Base-by-base conservation (phyloP, 2,113 vertebrate genomes). In the Dipodomys spectabilis region DNA sequence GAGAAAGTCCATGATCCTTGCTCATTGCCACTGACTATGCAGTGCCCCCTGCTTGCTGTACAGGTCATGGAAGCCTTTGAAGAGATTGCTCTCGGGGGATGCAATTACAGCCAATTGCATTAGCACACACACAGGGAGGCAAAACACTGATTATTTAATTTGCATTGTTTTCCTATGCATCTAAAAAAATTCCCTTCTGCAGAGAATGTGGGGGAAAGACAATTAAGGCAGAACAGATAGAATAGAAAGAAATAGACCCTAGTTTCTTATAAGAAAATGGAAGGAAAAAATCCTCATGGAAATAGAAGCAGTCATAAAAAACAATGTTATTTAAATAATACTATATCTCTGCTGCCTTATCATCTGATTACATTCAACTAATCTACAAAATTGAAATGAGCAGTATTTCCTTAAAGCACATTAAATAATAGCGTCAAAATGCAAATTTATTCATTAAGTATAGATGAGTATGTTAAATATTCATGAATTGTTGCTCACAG, bases 381-480 rank as follows among this genome's bases (percentile, higher is more conserved):
- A 98, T 98, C 98, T 97, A 94, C 96, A 97, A 96, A 98, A 98
- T 97, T 98, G 98, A 98, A 98, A 98, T 98, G 97, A 98, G 97
- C 94, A 98, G 97, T 98, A 98, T 98, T 98, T 98, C 97, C 97
- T 98, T 98, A 98, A 98, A 98, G 96, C 96, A 96, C 97, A 98
- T 98, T 98, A 98, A 98, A 98, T 98, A 98, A 98, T 97, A 98
- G 97, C 98, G 98, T 98, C 98, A 98, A 98, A 98, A 98, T 98
- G 98, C 98, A 98, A 98, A 98, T 98, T 98, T 98, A 98, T 98
- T 98, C 97, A 98, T 98, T 98, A 98, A 98, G 97, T 98, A 98
- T 98, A 98, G 98, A 98, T 98, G 97, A 98, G 95, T 77, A 72
- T 97, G 97, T 98, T 98, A 98, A 98, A 98, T 98, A 98, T 98